Base-by-base conservation (phyloP, 1,140 invertebrate genomes). In the Drosophila asahinai region DNA sequence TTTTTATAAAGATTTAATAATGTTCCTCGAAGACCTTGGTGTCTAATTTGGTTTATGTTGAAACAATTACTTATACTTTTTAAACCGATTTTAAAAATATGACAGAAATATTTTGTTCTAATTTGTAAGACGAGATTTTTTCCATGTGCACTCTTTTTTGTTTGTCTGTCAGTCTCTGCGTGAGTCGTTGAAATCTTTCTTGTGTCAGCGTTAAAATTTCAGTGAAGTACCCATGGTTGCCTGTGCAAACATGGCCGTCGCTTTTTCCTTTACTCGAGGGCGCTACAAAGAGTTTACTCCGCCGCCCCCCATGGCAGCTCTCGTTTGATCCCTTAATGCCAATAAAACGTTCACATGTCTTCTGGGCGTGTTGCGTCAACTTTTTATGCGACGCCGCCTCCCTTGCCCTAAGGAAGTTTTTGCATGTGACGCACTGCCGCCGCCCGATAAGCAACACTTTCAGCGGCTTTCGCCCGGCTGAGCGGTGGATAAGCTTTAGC, bases 261-360 rank as follows among this genome's bases (percentile, higher is more conserved):
- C 54, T 64, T 51, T 62, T 62, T 27, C 71, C 59, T 87, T 64
- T 89, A 75, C 80, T 81, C 86, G 66, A 89, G 83, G 84, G 84
- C 82, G 84, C 64, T 78, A 72, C 84, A 87, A 87, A 87, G 84
- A 84, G 81, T 89, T 84, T 81, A 49, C 58, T 11, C 43, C 49
- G 40, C n/a, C 36, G 4, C 64, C 27, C 73, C 52, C 17, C 62
- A 11, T 67, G 63, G 22, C 63, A 25, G 64, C 55, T 59, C 72
- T 77, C 74, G 47, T 90, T 89, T 86, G 86, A 89, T 89, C 86
- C 86, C 86, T 86, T 89, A 89, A 90, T 90, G 75, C 86, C 86
- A 89, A 90, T 89, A 89, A 89, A 89, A 90, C 86, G 86, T 89
- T 89, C 81, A 83, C 86, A 87, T 87, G 84, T 89, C 83, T 87